These are phyloP conservation scores for Holacanthus passer DNA, from an alignment of 2,113 vertebrate species.

Conservation along the genomic window DNA sequence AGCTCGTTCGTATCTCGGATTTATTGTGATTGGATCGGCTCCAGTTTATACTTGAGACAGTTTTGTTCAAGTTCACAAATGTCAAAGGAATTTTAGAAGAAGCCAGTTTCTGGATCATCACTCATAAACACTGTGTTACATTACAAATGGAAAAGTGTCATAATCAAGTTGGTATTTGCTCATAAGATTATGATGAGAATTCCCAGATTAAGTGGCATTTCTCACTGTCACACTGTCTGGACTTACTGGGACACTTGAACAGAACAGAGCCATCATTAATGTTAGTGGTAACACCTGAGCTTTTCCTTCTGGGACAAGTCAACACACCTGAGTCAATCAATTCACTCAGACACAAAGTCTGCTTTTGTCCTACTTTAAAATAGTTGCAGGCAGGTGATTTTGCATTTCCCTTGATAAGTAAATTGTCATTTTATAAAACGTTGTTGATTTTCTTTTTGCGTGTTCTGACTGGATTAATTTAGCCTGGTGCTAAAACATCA, in stretches of 20 bases:
- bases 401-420: not conserved
- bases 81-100: not conserved
- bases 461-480: not conserved
- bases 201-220: not conserved
- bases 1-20: not conserved
- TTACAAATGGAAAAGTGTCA: not conserved
- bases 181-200: not conserved
- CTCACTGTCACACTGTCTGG: not conserved
- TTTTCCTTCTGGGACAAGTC: not conserved
- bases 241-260: not conserved
- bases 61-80: not conserved
- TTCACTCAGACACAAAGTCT: too few species aligned
- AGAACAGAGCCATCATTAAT: not conserved
- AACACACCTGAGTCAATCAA: too few species aligned
- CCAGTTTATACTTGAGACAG: not conserved
- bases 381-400: not conserved
- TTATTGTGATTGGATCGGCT: not conserved
- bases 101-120: not conserved
- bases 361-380: too few species aligned
- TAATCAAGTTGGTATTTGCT: not conserved
- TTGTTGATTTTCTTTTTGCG: not conserved
- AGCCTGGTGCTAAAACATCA: not conserved
- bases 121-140: not conserved
- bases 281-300: not conserved
- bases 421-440: not conserved